phyloP scores from a whole-genome alignment of 2,888 invertebrate genomes.

The Laspeyria flexula region DNA sequence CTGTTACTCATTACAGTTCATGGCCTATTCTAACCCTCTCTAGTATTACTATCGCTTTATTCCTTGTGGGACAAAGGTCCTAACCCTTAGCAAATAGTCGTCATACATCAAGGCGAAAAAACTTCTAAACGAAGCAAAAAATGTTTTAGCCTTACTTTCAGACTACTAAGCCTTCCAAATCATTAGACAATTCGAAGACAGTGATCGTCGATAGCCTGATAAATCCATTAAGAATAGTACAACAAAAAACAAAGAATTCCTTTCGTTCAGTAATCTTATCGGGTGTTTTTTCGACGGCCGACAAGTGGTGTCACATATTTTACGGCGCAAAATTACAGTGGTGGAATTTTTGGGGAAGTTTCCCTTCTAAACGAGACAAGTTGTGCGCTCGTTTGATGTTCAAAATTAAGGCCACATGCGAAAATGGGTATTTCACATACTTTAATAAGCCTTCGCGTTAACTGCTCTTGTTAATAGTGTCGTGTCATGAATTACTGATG shows the following conservation, averaged over 20 bases:
- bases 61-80: slow-evolving; percentile 18
- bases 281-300: slow-evolving; percentile 43
- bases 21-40: slow-evolving; percentile 25
- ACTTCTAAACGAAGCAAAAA: slow-evolving; percentile 12
- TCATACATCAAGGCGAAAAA: slow-evolving; percentile 18
- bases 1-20: slow-evolving; percentile 37
- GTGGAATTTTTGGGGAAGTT: slow-evolving; percentile 61
- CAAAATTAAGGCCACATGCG: slow-evolving; percentile 61
- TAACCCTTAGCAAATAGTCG: slow-evolving; percentile 35
- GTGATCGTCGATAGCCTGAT: slow-evolving; percentile 37
- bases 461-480: slow-evolving; percentile 37
- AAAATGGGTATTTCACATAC: slow-evolving; percentile 61
- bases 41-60: slow-evolving; percentile 5
- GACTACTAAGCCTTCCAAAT: slow-evolving; percentile 28
- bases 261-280: slow-evolving; percentile 39
- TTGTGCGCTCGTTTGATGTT: slow-evolving; percentile 63
- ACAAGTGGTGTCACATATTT: slow-evolving; percentile 61
- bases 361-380: slow-evolving; percentile 61
- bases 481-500: slow-evolving; percentile 32
- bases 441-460: slow-evolving; percentile 43
- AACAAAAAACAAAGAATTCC: slow-evolving; percentile 33
- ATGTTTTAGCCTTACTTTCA: slow-evolving; percentile 11
- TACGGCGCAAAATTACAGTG: slow-evolving; percentile 48
- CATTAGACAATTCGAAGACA: slow-evolving; percentile 37
- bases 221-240: slow-evolving; percentile 41